Conservation (phyloP, 2,797 vertebrate genomes). For the Myotis daubentonii region DNA sequence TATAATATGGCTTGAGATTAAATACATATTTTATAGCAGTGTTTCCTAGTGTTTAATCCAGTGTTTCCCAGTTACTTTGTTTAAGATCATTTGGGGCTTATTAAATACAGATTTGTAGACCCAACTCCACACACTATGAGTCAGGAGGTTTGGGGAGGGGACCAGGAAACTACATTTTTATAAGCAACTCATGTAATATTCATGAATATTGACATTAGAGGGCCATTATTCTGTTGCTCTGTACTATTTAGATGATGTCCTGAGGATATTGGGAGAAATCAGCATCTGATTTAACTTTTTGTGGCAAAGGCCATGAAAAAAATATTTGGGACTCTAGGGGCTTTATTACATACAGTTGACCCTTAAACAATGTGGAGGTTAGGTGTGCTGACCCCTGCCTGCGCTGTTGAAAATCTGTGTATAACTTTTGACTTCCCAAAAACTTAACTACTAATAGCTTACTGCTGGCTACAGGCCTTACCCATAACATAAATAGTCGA, state of each 20-base stretch:
- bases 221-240: not conserved
- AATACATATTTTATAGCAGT: conserved; percentile 27
- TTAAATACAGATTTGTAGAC: not conserved
- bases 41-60: not conserved
- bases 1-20: not conserved
- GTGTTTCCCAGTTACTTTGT: not conserved
- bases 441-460: not conserved
- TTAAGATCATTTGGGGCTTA: not conserved
- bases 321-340: not conserved
- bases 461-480: not conserved
- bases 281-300: not conserved
- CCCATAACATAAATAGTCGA: not conserved
- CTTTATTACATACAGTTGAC: not conserved
- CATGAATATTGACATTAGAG: not conserved
- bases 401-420: not conserved
- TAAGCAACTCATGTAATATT: not conserved
- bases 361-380: not conserved
- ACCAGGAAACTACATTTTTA: conserved; percentile 11
- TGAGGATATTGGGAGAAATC: not conserved
- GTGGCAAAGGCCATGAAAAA: not conserved
- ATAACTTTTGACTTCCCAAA: not conserved
- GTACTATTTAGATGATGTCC: not conserved
- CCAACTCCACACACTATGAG: not conserved
- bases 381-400: too few relatives aligned
- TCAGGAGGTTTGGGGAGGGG: not conserved